Evolutionary conservation across 2,113 vertebrate species (phyloP), one percentile per base, ranked within the genome.

Genomic region (Furnarius figulus): DNA sequence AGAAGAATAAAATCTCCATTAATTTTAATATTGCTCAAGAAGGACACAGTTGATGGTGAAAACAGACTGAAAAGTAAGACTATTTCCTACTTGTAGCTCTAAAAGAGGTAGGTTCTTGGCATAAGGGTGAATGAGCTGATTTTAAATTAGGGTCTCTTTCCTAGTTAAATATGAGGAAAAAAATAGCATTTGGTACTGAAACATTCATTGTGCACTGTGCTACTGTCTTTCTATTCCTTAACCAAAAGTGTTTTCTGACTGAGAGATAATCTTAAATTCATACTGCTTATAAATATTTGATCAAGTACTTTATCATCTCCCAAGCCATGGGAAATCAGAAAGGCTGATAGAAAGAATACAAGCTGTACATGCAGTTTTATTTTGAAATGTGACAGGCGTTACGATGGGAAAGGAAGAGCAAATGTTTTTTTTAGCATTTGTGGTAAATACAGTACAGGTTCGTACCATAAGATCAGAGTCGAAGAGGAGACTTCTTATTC

Each of bases 211-310:
- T 28, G 59, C 10, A 7, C 10, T 52, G 8, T 63, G 35, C 42
- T 3, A 0, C 67, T 82, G 10, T 52, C 58, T 82, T 65, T 62
- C 37, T 58, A 0, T 61, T 82, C 37, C 28, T 65, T 59, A 72
- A 63, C 59, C 40, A 66, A 66, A 92, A 82, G 12, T 35, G 10
- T 68, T 68, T 68, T 8, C 30, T 71, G 63, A 10, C 58, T 55
- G 37, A 59, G 25, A 90, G 63, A 49, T 31, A 31, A 23, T 73
- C 40, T 72, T 31, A 27, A 55, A 70, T 66, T 87, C 33, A 16
- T 46, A 18, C 30, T 86, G 42, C 56, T 70, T 62, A 80, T 95
- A 79, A 96, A 87, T 91, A 90, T 67, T 90, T 91, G 50, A 90
- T 95, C 63, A 88, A 88, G 66, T 82, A 66, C 23, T 75, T 59